Evolutionary conservation across 2,888 invertebrate species (phyloP).

Genomic region (Dascillus cervinus): DNA sequence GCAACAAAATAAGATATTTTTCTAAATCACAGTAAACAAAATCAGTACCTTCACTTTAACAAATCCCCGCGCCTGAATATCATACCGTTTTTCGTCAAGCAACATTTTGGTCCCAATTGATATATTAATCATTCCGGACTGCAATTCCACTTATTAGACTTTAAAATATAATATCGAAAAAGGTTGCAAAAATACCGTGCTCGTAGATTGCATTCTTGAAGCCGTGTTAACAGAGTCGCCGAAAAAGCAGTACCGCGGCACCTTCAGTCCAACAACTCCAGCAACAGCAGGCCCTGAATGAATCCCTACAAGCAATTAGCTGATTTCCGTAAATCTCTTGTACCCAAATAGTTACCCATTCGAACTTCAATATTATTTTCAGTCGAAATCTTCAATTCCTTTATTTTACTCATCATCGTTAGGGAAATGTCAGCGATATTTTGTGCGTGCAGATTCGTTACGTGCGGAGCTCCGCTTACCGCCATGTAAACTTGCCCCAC

Average conservation of each 20-base stretch:
- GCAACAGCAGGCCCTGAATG: constrained; percentile 85
- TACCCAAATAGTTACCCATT: constrained; percentile 44
- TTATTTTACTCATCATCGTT: constrained; percentile 60
- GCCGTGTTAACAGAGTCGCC: constrained; percentile 90
- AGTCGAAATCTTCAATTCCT: constrained; percentile 49
- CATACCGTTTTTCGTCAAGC: constrained; percentile 58
- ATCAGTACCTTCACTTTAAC: constrained; percentile 68
- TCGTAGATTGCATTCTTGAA: constrained; percentile 76
- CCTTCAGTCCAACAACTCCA: constrained; percentile 77
- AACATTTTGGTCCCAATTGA: constrained; percentile 63
- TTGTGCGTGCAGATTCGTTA: constrained; percentile 62
- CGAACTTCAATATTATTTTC: constrained; percentile 50
- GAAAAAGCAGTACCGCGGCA: constrained; percentile 82
- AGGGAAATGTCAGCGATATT: constrained; percentile 70
- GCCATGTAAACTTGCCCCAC: constrained; percentile 86
- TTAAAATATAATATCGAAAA: neutral
- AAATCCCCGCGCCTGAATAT: constrained; percentile 61
- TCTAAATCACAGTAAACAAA: constrained; percentile 1
- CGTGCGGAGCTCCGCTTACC: constrained; percentile 79
- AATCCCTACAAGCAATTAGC: constrained; percentile 55
- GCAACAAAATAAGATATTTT: constrained; percentile 25
- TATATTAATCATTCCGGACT: constrained; percentile 69
- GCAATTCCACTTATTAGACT: constrained; percentile 19
- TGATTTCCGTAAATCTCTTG: neutral
- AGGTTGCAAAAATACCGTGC: constrained; percentile 41